Conservation (phyloP, 2,797 vertebrate genomes). For the Squalus acanthias region DNA sequence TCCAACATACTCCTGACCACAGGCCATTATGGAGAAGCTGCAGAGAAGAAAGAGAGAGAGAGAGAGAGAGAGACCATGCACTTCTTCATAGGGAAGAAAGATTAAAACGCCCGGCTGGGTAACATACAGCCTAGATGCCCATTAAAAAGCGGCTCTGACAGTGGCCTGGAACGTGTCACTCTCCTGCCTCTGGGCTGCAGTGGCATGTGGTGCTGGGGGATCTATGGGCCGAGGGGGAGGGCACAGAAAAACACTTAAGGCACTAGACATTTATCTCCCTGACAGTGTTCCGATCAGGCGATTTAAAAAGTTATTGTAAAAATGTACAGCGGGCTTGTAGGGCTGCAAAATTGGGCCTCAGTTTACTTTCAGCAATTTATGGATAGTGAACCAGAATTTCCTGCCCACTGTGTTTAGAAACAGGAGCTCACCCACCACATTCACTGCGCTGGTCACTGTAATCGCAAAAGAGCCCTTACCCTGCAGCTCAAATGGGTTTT, state of each 20-base stretch:
- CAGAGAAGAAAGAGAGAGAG: no score
- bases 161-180: not conserved
- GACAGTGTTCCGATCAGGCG: not conserved
- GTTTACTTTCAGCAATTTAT: not conserved
- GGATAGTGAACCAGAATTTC: not conserved
- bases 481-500: not conserved
- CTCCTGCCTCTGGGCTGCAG: not conserved
- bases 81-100: not conserved
- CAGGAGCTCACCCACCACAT: not conserved
- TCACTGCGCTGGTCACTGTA: not conserved
- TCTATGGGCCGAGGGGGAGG: no score
- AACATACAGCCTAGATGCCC: not conserved
- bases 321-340: not conserved
- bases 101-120: not conserved
- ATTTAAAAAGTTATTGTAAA: not conserved
- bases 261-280: not conserved
- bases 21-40: no score
- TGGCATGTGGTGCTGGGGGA: not conserved
- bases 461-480: not conserved
- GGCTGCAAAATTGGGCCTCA: no score
- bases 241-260: not conserved
- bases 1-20: no score
- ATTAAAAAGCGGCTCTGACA: not conserved
- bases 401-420: not conserved
- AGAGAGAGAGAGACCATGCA: not conserved